Conservation (phyloP, 2,888 invertebrate genomes). For the Oscheius sp. region DNA sequence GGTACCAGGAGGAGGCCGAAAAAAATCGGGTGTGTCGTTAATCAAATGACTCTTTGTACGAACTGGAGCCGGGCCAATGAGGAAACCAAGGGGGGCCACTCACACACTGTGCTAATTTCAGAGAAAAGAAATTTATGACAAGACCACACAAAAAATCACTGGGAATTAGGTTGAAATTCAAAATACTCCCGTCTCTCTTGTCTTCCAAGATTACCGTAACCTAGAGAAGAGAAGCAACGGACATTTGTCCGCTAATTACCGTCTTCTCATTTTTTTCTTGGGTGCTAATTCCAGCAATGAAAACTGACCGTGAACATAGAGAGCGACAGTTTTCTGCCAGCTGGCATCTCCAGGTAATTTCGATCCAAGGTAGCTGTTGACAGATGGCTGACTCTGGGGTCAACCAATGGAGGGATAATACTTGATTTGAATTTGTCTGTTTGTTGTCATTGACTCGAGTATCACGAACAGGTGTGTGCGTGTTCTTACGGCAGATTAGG, state of each 20-base stretch:
- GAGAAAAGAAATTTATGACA: neutral
- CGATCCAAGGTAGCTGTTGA: neutral
- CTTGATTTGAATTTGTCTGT: too few species aligned
- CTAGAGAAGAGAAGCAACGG: too few species aligned
- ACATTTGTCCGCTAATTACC: too few species aligned
- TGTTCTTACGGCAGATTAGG: too few species aligned
- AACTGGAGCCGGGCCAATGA: neutral
- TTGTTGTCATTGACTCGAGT: too few species aligned
- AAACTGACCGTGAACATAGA: neutral
- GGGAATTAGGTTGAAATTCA: too few species aligned
- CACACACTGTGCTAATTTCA: neutral
- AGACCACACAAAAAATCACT: neutral
- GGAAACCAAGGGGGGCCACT: too few species aligned
- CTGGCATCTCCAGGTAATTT: neutral
- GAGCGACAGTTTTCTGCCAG: neutral
- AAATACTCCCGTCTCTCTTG: too few species aligned
- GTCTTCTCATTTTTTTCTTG: neutral
- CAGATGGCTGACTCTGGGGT: neutral
- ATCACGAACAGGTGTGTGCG: too few species aligned
- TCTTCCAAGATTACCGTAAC: too few species aligned
- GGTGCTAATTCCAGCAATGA: neutral
- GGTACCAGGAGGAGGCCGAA: slow-evolving; percentile 18
- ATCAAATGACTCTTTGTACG: slow-evolving; percentile 31
- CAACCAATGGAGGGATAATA: too few species aligned
- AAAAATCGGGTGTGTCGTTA: slow-evolving; percentile 27